Percentiles rank a stretch among this genome's conserved stretches.
Conservation (phyloP, 1,140 invertebrate genomes). For the Pantala flavescens region DNA sequence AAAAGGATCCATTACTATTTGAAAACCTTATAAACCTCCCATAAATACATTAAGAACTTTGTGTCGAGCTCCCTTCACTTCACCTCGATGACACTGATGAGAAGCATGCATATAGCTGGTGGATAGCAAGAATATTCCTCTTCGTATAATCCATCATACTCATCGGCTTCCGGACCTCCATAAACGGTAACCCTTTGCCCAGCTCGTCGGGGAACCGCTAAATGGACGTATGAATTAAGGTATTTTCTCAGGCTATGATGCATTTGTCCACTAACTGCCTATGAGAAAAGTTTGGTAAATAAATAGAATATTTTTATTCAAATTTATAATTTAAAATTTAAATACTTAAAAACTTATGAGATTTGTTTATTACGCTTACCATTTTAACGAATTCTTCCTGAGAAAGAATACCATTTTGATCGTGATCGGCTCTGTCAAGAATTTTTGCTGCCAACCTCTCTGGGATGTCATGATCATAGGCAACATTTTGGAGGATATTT, state of each 20-base stretch:
- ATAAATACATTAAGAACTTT: not conserved
- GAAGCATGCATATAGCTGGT: slow-evolving; percentile 74
- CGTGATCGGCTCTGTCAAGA: slow-evolving; percentile 54
- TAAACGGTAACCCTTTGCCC: slow-evolving; percentile 18
- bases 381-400: slow-evolving; percentile 70
- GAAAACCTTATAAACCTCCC: no score
- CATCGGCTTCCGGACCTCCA: slow-evolving; percentile 35
- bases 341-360: no score
- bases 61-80: not conserved
- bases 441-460: slow-evolving; percentile 57
- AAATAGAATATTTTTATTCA: slow-evolving; percentile 17
- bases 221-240: slow-evolving; percentile 14
- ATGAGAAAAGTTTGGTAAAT: slow-evolving; percentile 33
- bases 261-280: slow-evolving; percentile 32
- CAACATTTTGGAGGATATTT: slow-evolving; percentile 47
- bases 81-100: slow-evolving; percentile 38
- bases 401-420: slow-evolving; percentile 60
- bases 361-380: slow-evolving; percentile 41
- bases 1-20: not conserved
- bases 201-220: not conserved
- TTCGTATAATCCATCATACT: slow-evolving; percentile 59
- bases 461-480: slow-evolving; percentile 59
- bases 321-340: slow-evolving; percentile 11
- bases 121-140: slow-evolving; percentile 78
- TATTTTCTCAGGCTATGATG: slow-evolving; percentile 14